Evolutionary conservation across 2,113 vertebrate species (phyloP), one percentile per base, ranked within the genome.

Genomic region (Malurus melanocephalus): DNA sequence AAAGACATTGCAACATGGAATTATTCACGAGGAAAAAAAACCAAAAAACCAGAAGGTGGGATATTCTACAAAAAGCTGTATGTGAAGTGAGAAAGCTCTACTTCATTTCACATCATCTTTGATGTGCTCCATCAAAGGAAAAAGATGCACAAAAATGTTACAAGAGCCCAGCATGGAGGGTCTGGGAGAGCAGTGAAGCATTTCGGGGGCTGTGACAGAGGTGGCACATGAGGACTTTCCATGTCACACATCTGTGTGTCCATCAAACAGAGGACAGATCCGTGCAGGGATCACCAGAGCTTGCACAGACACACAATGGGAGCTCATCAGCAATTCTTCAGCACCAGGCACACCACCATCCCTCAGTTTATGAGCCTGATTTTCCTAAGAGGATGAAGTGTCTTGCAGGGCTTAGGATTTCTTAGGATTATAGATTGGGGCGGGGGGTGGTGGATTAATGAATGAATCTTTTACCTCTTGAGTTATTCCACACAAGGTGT

Each of bases 351-450:
- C 1, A 13, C 18, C 38, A 32, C 60, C 8, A 1, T 67, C 6
- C 43, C 71, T 43, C 60, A 66, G 43, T 14, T 68, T 42, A 22
- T 24, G 32, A 80, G 57, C n/a, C 62, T 45, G 80, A 27, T 89
- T 93, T 91, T 88, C 77, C 81, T 84, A 30, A 67, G 87, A 82
- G 52, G 83, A 93, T 82, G 22, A 88, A 77, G 45, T 86, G 30
- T 77, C 78, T 95, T 66, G n/a, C 10, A 7, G 49, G 11, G n/a
- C 32, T 93, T 92, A 86, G 92, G 82, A 60, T 80, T 87, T 67
- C 11, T 76, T 69, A 90, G 87, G 88, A 80, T 87, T 92, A 52
- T 61, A 59, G 46, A 42, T 0, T 1, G 17, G 33, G 38, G 38
- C 9, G 35, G 62, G 26, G 20, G 55, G 42, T 61, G 35, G 35